A percentile compares a stretch with the other conserved stretches of the same genome.
phyloP scores from a whole-genome alignment of 2,888 invertebrate genomes.

The Drosophila anomelani region DNA sequence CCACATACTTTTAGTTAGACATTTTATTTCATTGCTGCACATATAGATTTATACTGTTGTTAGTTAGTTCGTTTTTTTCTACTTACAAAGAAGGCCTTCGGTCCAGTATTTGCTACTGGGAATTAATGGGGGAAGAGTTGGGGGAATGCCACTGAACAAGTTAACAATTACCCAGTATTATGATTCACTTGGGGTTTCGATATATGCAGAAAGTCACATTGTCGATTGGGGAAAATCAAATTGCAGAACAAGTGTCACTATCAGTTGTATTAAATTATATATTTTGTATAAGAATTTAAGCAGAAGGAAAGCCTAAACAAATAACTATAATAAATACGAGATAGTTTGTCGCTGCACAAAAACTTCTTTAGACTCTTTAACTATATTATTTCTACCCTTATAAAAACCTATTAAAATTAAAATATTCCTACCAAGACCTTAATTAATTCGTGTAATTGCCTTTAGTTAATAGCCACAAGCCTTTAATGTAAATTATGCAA shows the following conservation, averaged over 20 bases:
- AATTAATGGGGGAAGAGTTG: background rate
- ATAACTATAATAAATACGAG: background rate
- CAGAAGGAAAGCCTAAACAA: background rate
- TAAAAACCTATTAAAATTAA: background rate
- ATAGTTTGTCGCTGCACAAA: background rate
- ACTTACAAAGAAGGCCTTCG: slow-evolving; percentile 22
- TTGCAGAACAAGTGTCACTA: background rate
- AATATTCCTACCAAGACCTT: background rate
- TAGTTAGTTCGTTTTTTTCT: background rate
- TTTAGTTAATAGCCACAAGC: background rate
- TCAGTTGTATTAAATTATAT: background rate
- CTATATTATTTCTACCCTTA: background rate
- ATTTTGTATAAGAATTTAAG: background rate
- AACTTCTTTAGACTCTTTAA: too few relatives aligned
- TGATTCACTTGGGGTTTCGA: slow-evolving; percentile 3
- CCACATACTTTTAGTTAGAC: slow-evolving; percentile 46
- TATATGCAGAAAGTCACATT: slow-evolving; percentile 1
- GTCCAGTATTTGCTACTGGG: slow-evolving; percentile 12
- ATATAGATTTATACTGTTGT: slow-evolving; percentile 21
- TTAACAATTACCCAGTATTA: slow-evolving; percentile 9
- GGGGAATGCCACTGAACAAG: slow-evolving; percentile 16
- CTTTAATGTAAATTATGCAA: slow-evolving; percentile 10
- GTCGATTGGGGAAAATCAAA: background rate
- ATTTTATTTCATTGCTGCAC: slow-evolving; percentile 43
- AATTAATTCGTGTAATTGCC: background rate